Conservation (phyloP, 2,797 vertebrate species). For the Centroberyx gerrardi region DNA sequence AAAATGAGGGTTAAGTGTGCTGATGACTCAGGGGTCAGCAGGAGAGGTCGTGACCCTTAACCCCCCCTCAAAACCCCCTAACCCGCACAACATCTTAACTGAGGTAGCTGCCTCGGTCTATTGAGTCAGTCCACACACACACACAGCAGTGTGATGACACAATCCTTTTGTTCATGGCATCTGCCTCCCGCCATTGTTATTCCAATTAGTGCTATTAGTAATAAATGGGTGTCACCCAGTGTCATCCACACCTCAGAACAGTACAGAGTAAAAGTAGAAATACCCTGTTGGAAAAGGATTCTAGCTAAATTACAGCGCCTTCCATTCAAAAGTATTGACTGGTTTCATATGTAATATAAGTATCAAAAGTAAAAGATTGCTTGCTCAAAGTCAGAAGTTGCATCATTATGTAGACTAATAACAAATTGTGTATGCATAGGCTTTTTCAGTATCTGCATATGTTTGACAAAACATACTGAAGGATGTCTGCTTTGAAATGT, state of each 20-base stretch:
- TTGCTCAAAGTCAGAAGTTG: conserved; percentile 36
- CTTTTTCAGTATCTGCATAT: neutral
- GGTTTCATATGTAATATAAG: conserved; percentile 12
- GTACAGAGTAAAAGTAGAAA: neutral
- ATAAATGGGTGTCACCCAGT: conserved; percentile 18
- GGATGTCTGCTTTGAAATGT: neutral
- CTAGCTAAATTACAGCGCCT: too few relatives aligned
- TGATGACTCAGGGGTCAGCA: conserved; percentile 76
- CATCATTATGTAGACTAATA: conserved; percentile 43
- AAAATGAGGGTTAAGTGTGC: conserved; percentile 82
- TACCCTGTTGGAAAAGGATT: neutral
- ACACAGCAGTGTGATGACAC: conserved; percentile 28
- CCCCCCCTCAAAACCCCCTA: conserved; percentile 40
- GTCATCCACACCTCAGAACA: neutral
- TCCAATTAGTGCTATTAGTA: conserved; percentile 62
- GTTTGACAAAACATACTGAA: conserved; percentile 1
- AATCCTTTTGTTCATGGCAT: conserved; percentile 72
- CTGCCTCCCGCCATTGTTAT: conserved; percentile 76
- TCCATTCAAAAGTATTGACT: neutral
- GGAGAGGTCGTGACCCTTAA: conserved; percentile 73
- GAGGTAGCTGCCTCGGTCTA: conserved; percentile 13
- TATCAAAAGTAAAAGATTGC: conserved; percentile 28
- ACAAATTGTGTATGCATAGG: conserved; percentile 7
- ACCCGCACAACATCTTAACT: conserved; percentile 41
- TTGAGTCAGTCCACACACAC: conserved; percentile 10